A percentile compares a stretch with the other conserved stretches of the same genome.
Conservation (phyloP, 2,797 vertebrate species). For the Anas capensis region DNA sequence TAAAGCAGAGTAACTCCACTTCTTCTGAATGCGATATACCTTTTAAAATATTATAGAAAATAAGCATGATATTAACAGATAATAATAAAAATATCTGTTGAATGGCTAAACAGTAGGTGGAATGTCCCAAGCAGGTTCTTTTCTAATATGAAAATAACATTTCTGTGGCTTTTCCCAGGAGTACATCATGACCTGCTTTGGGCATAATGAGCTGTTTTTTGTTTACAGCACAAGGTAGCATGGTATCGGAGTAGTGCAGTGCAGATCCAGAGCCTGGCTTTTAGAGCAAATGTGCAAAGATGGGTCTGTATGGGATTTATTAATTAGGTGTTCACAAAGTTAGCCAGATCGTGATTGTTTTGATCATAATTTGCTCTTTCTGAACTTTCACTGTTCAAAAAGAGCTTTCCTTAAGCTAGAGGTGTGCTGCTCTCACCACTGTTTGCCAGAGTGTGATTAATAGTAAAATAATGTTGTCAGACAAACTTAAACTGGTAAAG, state of each 20-base stretch:
- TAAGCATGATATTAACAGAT: not conserved
- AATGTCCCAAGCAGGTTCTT: not conserved
- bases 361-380: not conserved
- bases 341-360: not conserved
- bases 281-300: fast-evolving
- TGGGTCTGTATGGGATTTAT: not conserved
- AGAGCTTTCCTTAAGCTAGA: not conserved
- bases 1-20: not conserved
- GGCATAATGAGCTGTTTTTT: not conserved
- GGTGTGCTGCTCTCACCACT: not conserved
- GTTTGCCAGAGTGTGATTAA: not conserved
- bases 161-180: not conserved
- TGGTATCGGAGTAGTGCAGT: not conserved
- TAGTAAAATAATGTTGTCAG: not conserved
- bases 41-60: not conserved
- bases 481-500: not conserved
- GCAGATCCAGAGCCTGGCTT: not conserved
- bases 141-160: not conserved
- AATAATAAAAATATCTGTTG: not conserved
- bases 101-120: not conserved
- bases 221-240: not conserved
- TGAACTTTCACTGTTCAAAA: not conserved
- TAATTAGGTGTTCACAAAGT: not conserved
- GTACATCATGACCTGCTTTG: not conserved
- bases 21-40: not conserved